Conservation (phyloP, 2,797 vertebrate species). For the Hylomyscus alleni region DNA sequence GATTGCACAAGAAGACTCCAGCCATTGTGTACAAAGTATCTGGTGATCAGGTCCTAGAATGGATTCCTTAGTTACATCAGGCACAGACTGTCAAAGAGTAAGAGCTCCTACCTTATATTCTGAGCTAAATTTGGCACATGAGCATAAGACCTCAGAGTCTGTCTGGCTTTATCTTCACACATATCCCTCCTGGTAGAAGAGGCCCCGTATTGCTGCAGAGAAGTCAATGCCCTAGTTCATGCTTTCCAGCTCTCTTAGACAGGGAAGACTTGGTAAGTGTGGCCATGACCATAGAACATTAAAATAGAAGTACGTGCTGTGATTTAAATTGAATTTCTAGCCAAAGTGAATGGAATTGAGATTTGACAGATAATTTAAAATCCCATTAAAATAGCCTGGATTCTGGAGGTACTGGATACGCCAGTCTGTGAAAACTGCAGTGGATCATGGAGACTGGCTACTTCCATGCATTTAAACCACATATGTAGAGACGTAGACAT, state of each 20-base stretch:
- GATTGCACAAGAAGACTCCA: slow-evolving; percentile 66
- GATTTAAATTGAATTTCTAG: slow-evolving; percentile 30
- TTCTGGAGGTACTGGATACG: not conserved
- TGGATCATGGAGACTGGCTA: not conserved
- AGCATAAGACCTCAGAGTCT: not conserved
- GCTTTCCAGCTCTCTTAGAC: not conserved
- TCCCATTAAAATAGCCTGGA: slow-evolving; percentile 15
- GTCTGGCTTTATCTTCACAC: not conserved
- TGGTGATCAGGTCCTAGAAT: not conserved
- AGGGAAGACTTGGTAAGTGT: not conserved
- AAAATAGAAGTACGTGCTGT: not conserved
- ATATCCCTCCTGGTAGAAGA: not conserved
- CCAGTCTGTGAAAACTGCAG: not conserved
- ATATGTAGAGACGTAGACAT: not conserved
- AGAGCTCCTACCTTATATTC: not conserved
- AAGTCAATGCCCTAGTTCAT: not conserved
- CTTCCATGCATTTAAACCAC: not conserved
- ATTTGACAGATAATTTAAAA: slow-evolving; percentile 28
- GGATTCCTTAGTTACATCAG: not conserved
- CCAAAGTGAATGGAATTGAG: slow-evolving; percentile 11
- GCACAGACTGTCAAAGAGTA: not conserved
- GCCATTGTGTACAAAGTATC: not conserved
- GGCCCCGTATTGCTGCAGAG: not conserved
- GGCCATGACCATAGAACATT: not conserved
- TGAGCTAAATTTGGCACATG: not conserved